These are phyloP conservation scores for Chionodraco myersi DNA, from an alignment of 2,113 vertebrate species.

Conservation along the genomic window DNA sequence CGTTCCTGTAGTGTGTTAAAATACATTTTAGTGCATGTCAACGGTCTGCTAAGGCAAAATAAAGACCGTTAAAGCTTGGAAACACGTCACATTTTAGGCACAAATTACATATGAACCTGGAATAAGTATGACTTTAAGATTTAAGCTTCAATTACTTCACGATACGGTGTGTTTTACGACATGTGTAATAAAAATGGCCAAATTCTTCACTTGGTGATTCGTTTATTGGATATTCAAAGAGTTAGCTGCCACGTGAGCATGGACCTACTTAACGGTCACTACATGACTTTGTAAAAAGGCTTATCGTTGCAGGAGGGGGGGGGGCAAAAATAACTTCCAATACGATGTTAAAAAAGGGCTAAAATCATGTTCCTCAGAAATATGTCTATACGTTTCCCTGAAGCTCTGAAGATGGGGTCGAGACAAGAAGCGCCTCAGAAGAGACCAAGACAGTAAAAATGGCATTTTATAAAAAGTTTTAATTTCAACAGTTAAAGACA, in stretches of 20 bases:
- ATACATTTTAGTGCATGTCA: too few relatives aligned
- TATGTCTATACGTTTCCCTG: conserved; percentile 30
- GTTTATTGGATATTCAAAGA: conserved; percentile 47
- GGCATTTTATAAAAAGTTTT: conserved; percentile 85
- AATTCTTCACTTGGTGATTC: conserved; percentile 37
- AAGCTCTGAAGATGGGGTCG: conserved; percentile 22
- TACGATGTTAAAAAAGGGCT: conserved; percentile 26
- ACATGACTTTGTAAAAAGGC: conserved; percentile 11
- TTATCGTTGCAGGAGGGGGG: background rate
- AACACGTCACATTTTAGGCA: too few relatives aligned
- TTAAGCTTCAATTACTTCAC: background rate
- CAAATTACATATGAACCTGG: too few relatives aligned
- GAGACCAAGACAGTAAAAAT: conserved; percentile 69
- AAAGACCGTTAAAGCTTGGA: too few relatives aligned
- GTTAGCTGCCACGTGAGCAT: conserved; percentile 60
- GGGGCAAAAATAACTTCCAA: conserved; percentile 15
- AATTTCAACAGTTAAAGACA: conserved; percentile 77
- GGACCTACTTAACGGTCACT: background rate
- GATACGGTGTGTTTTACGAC: background rate
- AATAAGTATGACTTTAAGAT: too few relatives aligned
- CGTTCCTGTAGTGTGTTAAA: too few relatives aligned
- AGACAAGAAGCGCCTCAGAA: conserved; percentile 37
- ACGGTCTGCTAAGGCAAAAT: too few relatives aligned
- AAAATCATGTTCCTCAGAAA: conserved; percentile 29
- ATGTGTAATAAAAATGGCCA: conserved; percentile 3